These are phyloP conservation scores for Cranoglanis bouderius DNA, from an alignment of 2,113 vertebrate species.

Conservation along the genomic window DNA sequence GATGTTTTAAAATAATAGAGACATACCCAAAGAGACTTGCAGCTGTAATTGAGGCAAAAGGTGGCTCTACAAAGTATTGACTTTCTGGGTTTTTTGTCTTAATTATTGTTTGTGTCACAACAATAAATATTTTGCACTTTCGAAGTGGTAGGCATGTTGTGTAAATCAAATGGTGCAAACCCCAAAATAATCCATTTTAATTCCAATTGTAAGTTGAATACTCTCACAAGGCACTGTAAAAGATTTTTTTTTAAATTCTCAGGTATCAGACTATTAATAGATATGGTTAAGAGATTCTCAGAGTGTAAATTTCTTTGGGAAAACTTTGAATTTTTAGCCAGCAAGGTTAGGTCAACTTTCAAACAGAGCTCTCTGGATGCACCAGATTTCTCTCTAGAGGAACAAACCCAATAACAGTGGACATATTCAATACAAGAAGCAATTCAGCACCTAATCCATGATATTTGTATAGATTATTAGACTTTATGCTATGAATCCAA, in stretches of 20 bases:
- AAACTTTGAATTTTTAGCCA: neutral
- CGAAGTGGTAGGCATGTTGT: too few relatives aligned
- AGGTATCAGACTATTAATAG: neutral
- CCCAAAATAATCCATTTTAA: too few relatives aligned
- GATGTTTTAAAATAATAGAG: too few relatives aligned
- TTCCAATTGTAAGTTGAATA: too few relatives aligned
- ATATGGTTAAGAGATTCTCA: neutral
- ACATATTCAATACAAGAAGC: neutral
- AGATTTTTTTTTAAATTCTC: conserved; percentile 2
- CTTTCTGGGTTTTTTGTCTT: too few relatives aligned
- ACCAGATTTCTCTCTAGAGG: neutral
- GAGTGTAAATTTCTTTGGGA: neutral
- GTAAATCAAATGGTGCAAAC: too few relatives aligned
- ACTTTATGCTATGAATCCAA: neutral
- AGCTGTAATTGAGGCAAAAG: too few relatives aligned
- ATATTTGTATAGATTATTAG: neutral
- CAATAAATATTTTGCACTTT: too few relatives aligned
- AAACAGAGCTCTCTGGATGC: neutral
- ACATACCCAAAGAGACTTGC: too few relatives aligned
- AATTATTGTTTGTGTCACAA: too few relatives aligned
- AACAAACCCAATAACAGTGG: neutral
- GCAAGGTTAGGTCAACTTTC: neutral
- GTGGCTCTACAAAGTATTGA: too few relatives aligned
- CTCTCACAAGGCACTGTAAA: too few relatives aligned
- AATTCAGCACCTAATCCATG: neutral